Conservation (phyloP, 1,140 invertebrate species). For the Drosophila lini region DNA sequence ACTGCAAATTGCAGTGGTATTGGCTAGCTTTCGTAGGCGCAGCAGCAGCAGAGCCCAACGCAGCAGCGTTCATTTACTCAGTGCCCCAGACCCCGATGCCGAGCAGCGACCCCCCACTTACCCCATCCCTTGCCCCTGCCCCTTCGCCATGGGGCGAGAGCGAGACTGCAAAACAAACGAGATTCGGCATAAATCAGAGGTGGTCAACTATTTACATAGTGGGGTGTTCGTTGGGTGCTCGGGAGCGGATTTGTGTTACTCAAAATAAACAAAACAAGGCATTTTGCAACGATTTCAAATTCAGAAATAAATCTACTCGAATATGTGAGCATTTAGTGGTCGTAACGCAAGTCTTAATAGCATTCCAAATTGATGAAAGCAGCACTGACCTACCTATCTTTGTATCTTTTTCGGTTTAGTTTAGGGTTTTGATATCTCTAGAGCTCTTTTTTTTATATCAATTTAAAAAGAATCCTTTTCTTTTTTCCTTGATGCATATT, state of each 20-base stretch:
- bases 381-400: slow-evolving; percentile 13
- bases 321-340: slow-evolving; percentile 20
- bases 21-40: slow-evolving; percentile 36
- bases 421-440: too few species aligned
- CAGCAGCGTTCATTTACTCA: slow-evolving; percentile 43
- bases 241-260: slow-evolving; percentile 41
- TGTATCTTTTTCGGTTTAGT: not conserved
- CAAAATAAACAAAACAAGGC: slow-evolving; percentile 27
- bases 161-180: slow-evolving; percentile 49
- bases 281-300: slow-evolving; percentile 25
- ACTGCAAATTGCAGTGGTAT: slow-evolving; percentile 9
- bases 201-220: slow-evolving; percentile 52
- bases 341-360: slow-evolving; percentile 1
- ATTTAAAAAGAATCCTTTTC: not conserved
- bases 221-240: slow-evolving; percentile 29
- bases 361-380: slow-evolving; percentile 3
- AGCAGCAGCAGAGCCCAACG: slow-evolving; percentile 29
- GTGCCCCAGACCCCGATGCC: slow-evolving; percentile 45
- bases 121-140: not conserved
- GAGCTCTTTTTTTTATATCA: too few species aligned
- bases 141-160: not conserved
- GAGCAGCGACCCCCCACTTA: slow-evolving; percentile 25
- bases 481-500: not conserved
- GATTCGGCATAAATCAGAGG: slow-evolving; percentile 53
- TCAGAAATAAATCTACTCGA: slow-evolving; percentile 22